Base-by-base conservation (phyloP, 2,888 invertebrate species). In the Monopis laevigella region DNA sequence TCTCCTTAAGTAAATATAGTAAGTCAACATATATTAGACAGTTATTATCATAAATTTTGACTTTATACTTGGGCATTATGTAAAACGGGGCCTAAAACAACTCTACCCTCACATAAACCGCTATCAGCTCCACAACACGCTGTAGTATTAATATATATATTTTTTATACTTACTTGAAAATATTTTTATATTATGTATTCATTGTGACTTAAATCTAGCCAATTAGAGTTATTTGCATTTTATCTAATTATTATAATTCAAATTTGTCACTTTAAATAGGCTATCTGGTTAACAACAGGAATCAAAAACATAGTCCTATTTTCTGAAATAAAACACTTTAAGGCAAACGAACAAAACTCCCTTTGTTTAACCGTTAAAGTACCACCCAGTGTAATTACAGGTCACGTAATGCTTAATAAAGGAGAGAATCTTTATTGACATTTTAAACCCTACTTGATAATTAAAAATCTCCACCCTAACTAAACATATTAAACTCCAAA, bases 41-140 rank as follows among this genome's bases (percentile, higher is more conserved):
- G 40, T 40, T 40, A 40, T 40, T 40, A 40, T 40, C 40, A 24
- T 40, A 40, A 40, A 40, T 40, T 40, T 18, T 29, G 40, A 40
- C 40, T 40, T 40, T 40, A 40, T 40, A 40, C 29, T 40, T 29
- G 29, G 28, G 28, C 62, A 65, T 70, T 71, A 70, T 71, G 71
- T 65, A 67, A 72, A 72, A 52, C 56, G 59, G 59, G 58, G 53
- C 64, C 70, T 70, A 67, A 70, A 71, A 66, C 69, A 71, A 71
- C 70, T 67, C 60, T 55, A 55, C 55, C 58, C 45, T 55, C 55
- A 57, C 61, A 61, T 68, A 63, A 68, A 68, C 51, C 58, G 59
- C 57, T 71, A 70, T 71, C 68, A 55, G 53, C 51, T 48, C 53
- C 51, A 54, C 56, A 56, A 52, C 56, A 56, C 57, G 55, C 51